Evolutionary conservation across 2,888 invertebrate species (phyloP).

Genomic region (Drosophila nr. fundita): DNA sequence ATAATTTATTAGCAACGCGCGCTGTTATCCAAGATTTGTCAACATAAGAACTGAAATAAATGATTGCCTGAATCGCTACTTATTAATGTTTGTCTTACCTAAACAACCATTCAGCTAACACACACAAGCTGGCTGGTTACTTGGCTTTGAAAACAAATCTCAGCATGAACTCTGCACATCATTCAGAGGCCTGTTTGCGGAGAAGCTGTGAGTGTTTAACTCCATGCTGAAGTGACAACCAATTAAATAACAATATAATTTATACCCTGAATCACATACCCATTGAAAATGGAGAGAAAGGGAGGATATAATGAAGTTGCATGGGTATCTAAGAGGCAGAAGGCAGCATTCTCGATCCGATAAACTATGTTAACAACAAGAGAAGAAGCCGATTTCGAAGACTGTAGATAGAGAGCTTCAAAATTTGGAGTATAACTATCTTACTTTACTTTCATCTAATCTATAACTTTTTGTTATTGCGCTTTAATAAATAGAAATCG

Average conservation of each 20-base stretch:
- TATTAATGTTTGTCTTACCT: constrained; percentile 18
- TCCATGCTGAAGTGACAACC: constrained; percentile 70
- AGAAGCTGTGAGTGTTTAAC: constrained; percentile 49
- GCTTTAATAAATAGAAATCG: neutral
- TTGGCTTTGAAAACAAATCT: neutral
- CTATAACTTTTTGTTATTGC: neutral
- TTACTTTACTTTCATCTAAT: neutral
- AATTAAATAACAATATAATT: constrained; percentile 73
- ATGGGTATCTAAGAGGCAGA: neutral
- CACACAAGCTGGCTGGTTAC: neutral
- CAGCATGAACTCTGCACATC: constrained; percentile 51
- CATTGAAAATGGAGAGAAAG: neutral
- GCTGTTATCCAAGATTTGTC: constrained; percentile 24
- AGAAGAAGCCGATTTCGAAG: neutral
- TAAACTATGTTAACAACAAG: neutral
- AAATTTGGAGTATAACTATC: neutral
- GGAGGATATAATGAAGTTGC: neutral
- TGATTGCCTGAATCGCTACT: constrained; percentile 20
- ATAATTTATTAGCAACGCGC: constrained; percentile 27
- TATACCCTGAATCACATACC: neutral
- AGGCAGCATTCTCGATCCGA: neutral
- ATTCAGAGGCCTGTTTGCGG: constrained; percentile 21
- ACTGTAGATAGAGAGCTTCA: no score
- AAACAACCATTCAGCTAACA: constrained; percentile 10
- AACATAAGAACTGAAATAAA: constrained; percentile 19